Percentiles rank a stretch among this genome's conserved stretches.
Conservation (phyloP, 2,888 invertebrate genomes). For the Hirtodrosophila confusa region DNA sequence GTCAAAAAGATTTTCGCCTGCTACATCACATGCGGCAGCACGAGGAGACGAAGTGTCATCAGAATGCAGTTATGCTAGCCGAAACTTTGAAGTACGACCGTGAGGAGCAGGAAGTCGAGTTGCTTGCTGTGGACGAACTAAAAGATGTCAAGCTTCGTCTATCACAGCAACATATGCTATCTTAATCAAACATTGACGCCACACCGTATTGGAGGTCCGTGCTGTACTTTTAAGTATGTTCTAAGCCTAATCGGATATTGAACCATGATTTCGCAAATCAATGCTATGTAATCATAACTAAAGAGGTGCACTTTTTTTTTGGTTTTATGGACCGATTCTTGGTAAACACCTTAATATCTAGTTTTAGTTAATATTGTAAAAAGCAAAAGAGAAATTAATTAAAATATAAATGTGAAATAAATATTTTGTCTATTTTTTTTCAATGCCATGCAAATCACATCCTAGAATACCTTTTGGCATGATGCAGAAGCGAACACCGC, state of each 20-base stretch:
- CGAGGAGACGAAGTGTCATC: slow-evolving; percentile 81
- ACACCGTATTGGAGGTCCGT: slow-evolving; percentile 5
- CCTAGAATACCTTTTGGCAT: no score
- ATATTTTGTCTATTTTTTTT: no score
- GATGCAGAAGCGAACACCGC: no score
- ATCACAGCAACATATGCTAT: slow-evolving; percentile 29
- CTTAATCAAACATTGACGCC: slow-evolving; percentile 20
- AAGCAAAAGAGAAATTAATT: no score
- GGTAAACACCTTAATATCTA: no score
- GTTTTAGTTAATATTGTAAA: no score
- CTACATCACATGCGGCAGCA: slow-evolving; percentile 83
- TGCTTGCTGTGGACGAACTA: slow-evolving; percentile 42
- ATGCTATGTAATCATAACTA: no score
- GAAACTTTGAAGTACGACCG: slow-evolving; percentile 54
- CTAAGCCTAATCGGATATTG: slow-evolving; percentile 8
- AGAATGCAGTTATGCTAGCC: slow-evolving; percentile 75
- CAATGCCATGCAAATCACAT: no score
- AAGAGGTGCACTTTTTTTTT: no score
- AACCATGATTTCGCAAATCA: neutral
- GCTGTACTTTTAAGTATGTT: slow-evolving; percentile 21
- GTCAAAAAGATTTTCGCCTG: slow-evolving; percentile 82
- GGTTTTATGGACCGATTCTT: no score
- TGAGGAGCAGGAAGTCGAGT: slow-evolving; percentile 51
- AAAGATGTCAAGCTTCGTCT: slow-evolving; percentile 44
- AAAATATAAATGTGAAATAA: no score